Evolutionary conservation across 2,888 invertebrate genomes (phyloP).

Genomic region (Ametastegia equiseti): DNA sequence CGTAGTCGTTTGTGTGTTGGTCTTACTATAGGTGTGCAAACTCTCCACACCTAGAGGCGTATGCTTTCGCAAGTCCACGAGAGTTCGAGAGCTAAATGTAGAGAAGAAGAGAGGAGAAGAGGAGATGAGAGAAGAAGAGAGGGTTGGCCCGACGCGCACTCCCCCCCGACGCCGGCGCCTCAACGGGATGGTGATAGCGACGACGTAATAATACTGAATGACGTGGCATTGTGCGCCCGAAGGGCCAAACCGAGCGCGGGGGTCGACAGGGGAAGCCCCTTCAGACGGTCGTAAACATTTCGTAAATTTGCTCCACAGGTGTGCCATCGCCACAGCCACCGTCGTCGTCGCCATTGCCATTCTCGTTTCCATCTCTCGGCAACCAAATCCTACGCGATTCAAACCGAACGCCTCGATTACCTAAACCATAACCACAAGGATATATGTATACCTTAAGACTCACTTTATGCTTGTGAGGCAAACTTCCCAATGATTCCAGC

Average conservation of each 20-base stretch:
- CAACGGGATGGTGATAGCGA: constrained; percentile 67
- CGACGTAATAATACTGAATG: constrained; percentile 72
- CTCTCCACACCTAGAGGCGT: constrained; percentile 29
- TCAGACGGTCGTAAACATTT: constrained; percentile 75
- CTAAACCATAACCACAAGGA: constrained; percentile 52
- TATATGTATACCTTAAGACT: constrained; percentile 27
- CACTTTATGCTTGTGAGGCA: not conserved
- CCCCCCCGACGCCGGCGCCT: constrained; percentile 55
- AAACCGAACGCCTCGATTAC: constrained; percentile 69
- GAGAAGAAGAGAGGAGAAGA: constrained; percentile 52
- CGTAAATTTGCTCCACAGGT: constrained; percentile 76
- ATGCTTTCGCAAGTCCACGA: constrained; percentile 24
- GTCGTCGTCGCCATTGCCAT: constrained; percentile 61
- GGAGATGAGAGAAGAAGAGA: constrained; percentile 47
- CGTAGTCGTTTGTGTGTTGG: not conserved
- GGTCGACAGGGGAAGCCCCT: constrained; percentile 64
- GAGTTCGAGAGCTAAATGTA: constrained; percentile 51
- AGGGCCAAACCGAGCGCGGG: constrained; percentile 56
- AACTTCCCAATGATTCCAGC: not conserved
- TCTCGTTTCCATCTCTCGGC: constrained; percentile 68
- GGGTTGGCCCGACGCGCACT: constrained; percentile 47
- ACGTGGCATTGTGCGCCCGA: constrained; percentile 66
- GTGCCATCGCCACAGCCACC: constrained; percentile 66
- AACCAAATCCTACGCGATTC: constrained; percentile 70
- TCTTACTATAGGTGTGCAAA: not conserved